Evolutionary conservation across 2,888 invertebrate genomes (phyloP), one percentile per base, ranked within the genome.

Genomic region (Hyles lineata): DNA sequence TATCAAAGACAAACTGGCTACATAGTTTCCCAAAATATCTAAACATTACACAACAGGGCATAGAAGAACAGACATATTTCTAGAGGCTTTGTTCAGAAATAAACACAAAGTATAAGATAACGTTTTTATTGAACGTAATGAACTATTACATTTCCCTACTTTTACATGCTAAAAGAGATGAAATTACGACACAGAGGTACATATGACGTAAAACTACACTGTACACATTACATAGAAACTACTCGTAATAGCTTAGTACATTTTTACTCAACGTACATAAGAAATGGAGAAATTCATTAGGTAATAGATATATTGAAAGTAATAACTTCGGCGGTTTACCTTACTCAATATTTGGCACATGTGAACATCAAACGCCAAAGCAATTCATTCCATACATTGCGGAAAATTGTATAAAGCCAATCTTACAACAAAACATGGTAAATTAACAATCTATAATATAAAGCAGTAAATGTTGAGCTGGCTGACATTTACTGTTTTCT

Each of bases 61-160:
- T 8, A 11, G 29, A 4, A 52, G 17, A 25, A 29, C 8, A 55
- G 17, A 23, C 52, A 9, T 17, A 55, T 55, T 8, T 70, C 17
- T 50, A 43, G 15, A n/a, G 29, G 50, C 29, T 58, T 35, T 60
- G 5, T 7, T 11, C 21, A 29, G 17, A 72, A 62, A 72, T 62
- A 89, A 87, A 89, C 79, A 77, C 81, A 75, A 78, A 75, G 76
- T 75, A 88, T 90, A 89, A 89, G 84, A 85, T 92, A 94, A 92
- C 92, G 87, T 90, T 94, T 67, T 94, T 93, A 94, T 92, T 94
- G 90, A 93, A 92, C 92, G 91, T 88, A 92, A 92, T 92, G 90
- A 87, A 90, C 90, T 89, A 91, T 89, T 92, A 93, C 90, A 92
- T 87, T 87, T 87, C 84, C 82, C 90, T 92, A 92, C 90, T 74